Percentiles rank a stretch among this genome's conserved stretches.
Conservation (phyloP, 64 coral and sea anemone species). For the Trachythela sp. region DNA sequence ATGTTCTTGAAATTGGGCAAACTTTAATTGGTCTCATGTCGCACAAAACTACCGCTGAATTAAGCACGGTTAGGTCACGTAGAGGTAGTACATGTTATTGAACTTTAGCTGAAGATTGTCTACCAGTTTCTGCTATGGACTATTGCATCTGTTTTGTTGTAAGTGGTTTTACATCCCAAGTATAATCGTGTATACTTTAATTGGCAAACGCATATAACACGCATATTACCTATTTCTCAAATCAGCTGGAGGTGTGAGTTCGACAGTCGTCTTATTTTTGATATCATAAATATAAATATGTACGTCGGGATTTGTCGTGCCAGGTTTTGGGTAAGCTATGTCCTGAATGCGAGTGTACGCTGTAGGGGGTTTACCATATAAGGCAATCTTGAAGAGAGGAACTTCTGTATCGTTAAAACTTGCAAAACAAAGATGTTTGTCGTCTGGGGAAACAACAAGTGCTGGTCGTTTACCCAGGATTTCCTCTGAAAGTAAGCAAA, state of each 20-base stretch:
- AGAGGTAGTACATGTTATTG: too few relatives aligned
- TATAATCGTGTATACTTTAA: too few relatives aligned
- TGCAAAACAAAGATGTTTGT: conserved; percentile 37
- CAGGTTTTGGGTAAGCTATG: conserved; percentile 70
- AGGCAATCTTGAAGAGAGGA: conserved; percentile 36
- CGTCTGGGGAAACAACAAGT: conserved; percentile 50
- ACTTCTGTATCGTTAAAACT: conserved; percentile 59
- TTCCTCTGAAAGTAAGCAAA: conserved; percentile 54
- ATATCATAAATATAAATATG: conserved; percentile 45
- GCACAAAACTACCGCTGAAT: too few relatives aligned
- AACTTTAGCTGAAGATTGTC: too few relatives aligned
- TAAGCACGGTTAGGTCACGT: too few relatives aligned
- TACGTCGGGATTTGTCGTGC: conserved; percentile 41
- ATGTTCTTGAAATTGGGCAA: too few relatives aligned
- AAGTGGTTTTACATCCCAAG: too few relatives aligned
- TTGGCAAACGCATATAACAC: too few relatives aligned
- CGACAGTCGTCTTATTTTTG: background rate
- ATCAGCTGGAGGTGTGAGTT: conserved; percentile 1
- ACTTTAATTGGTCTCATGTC: too few relatives aligned
- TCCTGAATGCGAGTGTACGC: conserved; percentile 52
- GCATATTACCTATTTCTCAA: conserved; percentile 45
- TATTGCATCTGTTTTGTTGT: too few relatives aligned
- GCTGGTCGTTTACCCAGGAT: conserved; percentile 41
- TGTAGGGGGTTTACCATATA: conserved; percentile 33
- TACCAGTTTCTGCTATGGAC: too few relatives aligned